Base-by-base conservation (phyloP, 2,888 invertebrate species). In the Polyommatus iphigenia region DNA sequence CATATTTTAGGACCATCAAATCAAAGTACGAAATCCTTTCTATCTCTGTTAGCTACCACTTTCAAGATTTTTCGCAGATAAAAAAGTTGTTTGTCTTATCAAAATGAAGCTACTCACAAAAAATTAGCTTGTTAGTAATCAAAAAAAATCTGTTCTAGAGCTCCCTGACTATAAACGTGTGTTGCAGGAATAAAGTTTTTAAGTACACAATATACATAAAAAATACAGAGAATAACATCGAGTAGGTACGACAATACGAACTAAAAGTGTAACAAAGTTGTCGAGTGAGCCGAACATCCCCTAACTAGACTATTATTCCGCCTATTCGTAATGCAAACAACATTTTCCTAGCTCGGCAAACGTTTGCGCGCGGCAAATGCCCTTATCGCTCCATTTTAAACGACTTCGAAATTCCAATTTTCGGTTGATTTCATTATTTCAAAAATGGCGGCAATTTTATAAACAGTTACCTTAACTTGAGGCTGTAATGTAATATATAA, bases 301-400 rank as follows among this genome's bases (percentile, higher is more conserved):
- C 46, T 75, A 75, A 75, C 75, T 54, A 54, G 50, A 29, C 75
- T 24, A 75, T 75, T 75, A 75, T 54, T 32, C 75, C 50, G 29
- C 75, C 75, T 75, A 75, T 54, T 75, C 75, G 54, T 41, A 75
- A 24, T 50, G 75, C 75, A 75, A 75, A 75, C 73, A 50, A 24
- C 75, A 75, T 75, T 50, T 75, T 50, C 50, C 54, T 50, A 7
- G 75, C 75, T 18, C 75, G 24, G 75, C 50, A 54, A 75, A 75
- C 29, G 75, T 75, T 75, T 75, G 75, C 54, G 29, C 73, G 20
- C 4, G 75, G 46, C 15, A 54, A 75, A 75, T 7, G 75, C 7
- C 54, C 29, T 75, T 75, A 75, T 75, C 75, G 75, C 73, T 29
- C 73, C 73, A 1, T 54, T 75, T 18, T 29, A 54, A 75, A 75